Evolutionary conservation across 1,140 invertebrate species (phyloP).

Genomic region (Bombus difficillimus): DNA sequence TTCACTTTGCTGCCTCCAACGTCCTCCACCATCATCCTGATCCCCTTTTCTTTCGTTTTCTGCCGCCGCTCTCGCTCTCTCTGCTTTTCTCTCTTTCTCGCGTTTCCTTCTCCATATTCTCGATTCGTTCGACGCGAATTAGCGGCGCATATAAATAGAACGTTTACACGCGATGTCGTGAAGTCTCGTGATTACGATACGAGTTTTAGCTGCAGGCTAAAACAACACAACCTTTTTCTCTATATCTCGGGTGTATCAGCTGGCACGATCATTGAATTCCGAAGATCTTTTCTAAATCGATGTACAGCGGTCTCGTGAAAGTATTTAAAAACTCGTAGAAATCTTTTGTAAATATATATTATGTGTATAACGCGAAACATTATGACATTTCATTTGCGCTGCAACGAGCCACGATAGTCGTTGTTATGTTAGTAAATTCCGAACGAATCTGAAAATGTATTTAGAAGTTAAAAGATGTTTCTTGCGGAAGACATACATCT

Average conservation of each 20-base stretch:
- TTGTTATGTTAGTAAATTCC: no score
- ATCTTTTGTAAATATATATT: no score
- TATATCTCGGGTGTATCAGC: background rate
- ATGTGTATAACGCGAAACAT: no score
- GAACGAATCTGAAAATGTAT: no score
- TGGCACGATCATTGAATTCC: background rate
- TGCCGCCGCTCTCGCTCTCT: background rate
- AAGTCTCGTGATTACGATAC: conserved; percentile 34
- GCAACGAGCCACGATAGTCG: no score
- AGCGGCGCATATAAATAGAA: conserved; percentile 59
- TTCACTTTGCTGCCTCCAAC: conserved; percentile 46
- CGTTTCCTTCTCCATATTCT: background rate
- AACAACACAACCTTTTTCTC: background rate
- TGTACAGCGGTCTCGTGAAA: no score
- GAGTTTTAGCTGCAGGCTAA: background rate
- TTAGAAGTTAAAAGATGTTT: no score
- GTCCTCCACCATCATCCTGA: conserved; percentile 33
- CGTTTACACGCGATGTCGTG: conserved; percentile 44
- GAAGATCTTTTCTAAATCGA: background rate
- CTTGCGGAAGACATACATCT: no score
- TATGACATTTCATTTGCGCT: no score
- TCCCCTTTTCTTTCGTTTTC: conserved; percentile 34
- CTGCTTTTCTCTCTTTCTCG: background rate
- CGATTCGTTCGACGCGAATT: conserved; percentile 48
- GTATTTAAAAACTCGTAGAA: no score